Evolutionary conservation across 2,888 invertebrate genomes (phyloP).

Genomic region (Spatulosminthurus flaviceps): DNA sequence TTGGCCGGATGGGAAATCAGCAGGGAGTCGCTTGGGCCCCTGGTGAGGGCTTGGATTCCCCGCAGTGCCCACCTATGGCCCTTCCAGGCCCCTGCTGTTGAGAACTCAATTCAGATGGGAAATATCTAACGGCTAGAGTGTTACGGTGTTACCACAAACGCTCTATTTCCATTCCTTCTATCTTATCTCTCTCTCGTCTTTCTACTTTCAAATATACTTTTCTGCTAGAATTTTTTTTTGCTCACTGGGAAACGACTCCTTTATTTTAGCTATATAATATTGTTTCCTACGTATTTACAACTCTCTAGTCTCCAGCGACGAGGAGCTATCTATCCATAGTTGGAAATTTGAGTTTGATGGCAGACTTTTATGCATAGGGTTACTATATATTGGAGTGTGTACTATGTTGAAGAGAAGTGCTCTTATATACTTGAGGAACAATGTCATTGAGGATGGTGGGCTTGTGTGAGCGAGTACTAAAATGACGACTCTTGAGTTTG

Average conservation of each 20-base stretch:
- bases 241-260: neutral
- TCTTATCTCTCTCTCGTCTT: constrained; percentile 8
- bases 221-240: neutral
- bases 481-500: constrained; percentile 47
- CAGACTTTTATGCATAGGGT: neutral
- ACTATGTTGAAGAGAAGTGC: neutral
- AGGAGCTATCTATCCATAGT: no score
- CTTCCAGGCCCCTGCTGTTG: constrained; percentile 62
- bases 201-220: neutral
- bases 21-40: constrained; percentile 59
- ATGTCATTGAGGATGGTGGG: constrained; percentile 15
- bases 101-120: constrained; percentile 63
- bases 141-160: constrained; percentile 57
- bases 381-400: neutral
- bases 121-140: constrained; percentile 60
- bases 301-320: no score
- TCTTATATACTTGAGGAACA: neutral
- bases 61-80: constrained; percentile 63
- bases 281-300: neutral
- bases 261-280: constrained; percentile 18
- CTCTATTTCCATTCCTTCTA: constrained; percentile 44
- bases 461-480: constrained; percentile 32
- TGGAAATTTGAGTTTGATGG: no score
- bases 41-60: constrained; percentile 57
- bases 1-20: constrained; percentile 62